These are phyloP conservation scores for Colletes latitarsis DNA, from an alignment of 1,140 invertebrate genomes.

Conservation along the genomic window DNA sequence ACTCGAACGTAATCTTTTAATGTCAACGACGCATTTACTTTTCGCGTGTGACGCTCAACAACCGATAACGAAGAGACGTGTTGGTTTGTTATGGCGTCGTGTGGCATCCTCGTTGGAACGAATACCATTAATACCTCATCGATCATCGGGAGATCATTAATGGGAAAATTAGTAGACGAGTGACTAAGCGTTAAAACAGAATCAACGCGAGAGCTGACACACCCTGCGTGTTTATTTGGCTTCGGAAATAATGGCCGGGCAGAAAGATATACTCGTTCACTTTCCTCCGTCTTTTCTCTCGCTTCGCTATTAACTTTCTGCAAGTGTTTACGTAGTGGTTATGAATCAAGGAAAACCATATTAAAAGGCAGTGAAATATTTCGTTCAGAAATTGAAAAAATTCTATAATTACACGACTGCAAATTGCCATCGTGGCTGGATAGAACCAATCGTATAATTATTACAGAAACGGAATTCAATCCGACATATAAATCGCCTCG, in stretches of 20 bases:
- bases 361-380: not conserved
- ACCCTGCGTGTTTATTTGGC: constrained; percentile 76
- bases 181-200: constrained; percentile 75
- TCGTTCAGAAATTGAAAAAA: not conserved
- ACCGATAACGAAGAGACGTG: constrained; percentile 39
- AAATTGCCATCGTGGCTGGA: constrained; percentile 22
- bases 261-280: constrained; percentile 61
- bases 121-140: constrained; percentile 20
- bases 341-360: not conserved
- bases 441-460: constrained; percentile 39
- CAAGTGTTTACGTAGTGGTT: constrained; percentile 5
- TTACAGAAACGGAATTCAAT: constrained; percentile 38
- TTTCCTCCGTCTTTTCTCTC: constrained; percentile 6
- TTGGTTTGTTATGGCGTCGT: constrained; percentile 21
- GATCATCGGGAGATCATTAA: constrained; percentile 39
- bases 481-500: constrained; percentile 38
- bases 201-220: constrained; percentile 64
- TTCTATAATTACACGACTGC: constrained; percentile 21
- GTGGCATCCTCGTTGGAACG: not conserved
- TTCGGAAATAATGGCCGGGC: constrained; percentile 67
- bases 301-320: no score
- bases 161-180: constrained; percentile 66
- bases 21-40: constrained; percentile 22
- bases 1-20: constrained; percentile 3
- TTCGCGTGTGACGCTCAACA: constrained; percentile 2